Base-by-base conservation (phyloP, 1,140 invertebrate species). In the Drosophila orena region DNA sequence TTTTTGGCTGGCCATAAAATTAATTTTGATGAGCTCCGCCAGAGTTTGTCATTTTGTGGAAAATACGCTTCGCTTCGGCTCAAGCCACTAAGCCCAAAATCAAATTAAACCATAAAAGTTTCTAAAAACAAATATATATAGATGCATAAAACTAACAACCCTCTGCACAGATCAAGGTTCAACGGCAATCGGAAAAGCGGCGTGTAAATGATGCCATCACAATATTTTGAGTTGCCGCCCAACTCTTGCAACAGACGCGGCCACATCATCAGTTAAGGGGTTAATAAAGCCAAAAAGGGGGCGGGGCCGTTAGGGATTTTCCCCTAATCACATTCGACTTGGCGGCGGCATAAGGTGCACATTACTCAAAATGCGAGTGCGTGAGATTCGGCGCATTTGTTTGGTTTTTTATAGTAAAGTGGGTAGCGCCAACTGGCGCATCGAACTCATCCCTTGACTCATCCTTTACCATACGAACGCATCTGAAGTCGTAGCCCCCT, bases 201-300 rank as follows among this genome's bases (percentile, higher is more conserved):
- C 88, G 88, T 91, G 88, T 91, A 91, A 91, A 91, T 91, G 61
- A 91, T 76, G 88, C 81, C 88, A 91, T 91, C 88, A 91, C 59
- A 91, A 91, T 91, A 88, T 91, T 91, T 77, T 84, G 88, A 91
- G 81, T 77, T 30, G 57, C 40, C 15, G 10, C 80, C 60, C 75
- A 70, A 77, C 24, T 5, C 4, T 24, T 4, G 69, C 47, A 35
- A 37, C 46, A 59, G 60, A 59, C 62, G 60, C 35, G 44, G 40
- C 47, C 69, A 78, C 80, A 83, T 81, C 78, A 88, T 77, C 79
- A 60, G 77, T 60, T 77, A 89, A 89, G 84, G 84, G 84, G 85
- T 89, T 89, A 89, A 89, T 89, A 89, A 89, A 84, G 49, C 73
- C 60, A 14, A 38, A 50, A 60, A 71, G 27, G 17, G 15, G 20